Percentiles rank a stretch among this genome's conserved stretches.
phyloP scores from a whole-genome alignment of 2,113 vertebrate species.

The Octodon degus region DNA sequence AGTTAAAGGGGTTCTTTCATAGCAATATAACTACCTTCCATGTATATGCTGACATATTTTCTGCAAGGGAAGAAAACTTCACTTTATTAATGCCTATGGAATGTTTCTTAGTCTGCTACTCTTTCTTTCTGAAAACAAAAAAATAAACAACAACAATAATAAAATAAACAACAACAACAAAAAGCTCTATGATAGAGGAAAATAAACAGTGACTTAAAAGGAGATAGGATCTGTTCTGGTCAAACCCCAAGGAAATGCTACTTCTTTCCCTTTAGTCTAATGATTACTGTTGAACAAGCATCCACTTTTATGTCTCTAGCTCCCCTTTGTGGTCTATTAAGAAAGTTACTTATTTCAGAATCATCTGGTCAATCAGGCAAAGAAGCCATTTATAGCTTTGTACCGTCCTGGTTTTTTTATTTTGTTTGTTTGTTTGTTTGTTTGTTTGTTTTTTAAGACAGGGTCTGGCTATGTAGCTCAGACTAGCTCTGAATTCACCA shows the following conservation, averaged over 20 bases:
- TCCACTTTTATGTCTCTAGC: conserved; percentile 43
- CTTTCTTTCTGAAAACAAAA: conserved; percentile 34
- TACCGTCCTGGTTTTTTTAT: background rate
- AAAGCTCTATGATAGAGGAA: background rate
- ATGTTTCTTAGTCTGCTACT: background rate
- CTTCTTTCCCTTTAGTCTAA: background rate
- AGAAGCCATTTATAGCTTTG: background rate
- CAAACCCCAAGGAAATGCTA: conserved; percentile 33
- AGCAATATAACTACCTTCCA: conserved; percentile 7
- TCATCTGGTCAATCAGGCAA: background rate
- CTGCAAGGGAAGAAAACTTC: conserved; percentile 54
- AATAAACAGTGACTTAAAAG: background rate
- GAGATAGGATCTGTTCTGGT: conserved; percentile 5
- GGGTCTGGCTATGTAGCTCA: background rate
- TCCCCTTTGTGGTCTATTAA: conserved; percentile 64
- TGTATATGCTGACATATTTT: background rate
- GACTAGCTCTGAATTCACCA: background rate
- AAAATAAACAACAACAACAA: background rate
- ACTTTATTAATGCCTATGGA: conserved; percentile 11
- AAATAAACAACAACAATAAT: background rate
- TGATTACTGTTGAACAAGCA: background rate
- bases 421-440: background rate
- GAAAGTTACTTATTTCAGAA: conserved; percentile 31
- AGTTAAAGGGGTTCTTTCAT: background rate
- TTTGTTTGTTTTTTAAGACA: background rate